Percentiles rank a stretch among this genome's conserved stretches.
Conservation (phyloP, 2,113 vertebrate genomes). For the Mustela lutreola region DNA sequence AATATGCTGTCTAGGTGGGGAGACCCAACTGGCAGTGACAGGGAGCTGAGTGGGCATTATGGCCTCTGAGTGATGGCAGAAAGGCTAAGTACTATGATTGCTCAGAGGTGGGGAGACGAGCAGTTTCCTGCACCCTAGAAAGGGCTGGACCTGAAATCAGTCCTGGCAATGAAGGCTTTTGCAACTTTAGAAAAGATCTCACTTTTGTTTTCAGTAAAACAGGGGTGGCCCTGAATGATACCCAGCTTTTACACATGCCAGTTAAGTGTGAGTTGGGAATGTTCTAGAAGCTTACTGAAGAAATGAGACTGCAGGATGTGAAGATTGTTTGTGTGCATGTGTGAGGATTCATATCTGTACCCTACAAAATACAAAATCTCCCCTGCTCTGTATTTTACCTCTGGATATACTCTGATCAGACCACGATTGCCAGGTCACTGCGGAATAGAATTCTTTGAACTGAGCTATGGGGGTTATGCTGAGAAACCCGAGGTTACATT, state of each 20-base stretch:
- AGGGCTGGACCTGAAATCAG: neutral
- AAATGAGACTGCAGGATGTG: neutral
- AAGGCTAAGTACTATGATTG: neutral
- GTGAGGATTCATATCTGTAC: neutral
- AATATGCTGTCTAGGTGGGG: neutral
- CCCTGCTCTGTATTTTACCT: conserved; percentile 1
- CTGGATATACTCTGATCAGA: neutral
- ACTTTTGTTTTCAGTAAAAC: conserved; percentile 27
- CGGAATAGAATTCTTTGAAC: neutral
- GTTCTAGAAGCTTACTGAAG: conserved; percentile 2
- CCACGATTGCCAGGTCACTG: neutral
- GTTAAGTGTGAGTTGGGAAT: neutral
- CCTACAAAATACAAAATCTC: neutral
- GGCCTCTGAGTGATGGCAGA: neutral
- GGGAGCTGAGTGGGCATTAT: neutral
- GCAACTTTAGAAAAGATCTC: neutral
- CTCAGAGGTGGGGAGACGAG: neutral
- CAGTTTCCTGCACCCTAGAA: neutral
- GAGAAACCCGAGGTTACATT: conserved; percentile 15
- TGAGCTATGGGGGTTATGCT: neutral
- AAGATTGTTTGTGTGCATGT: neutral
- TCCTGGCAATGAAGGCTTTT: neutral
- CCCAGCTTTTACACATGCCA: neutral
- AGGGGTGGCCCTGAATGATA: neutral
- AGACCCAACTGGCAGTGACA: neutral